phyloP scores from a whole-genome alignment of 2,113 vertebrate genomes.

The Bungarus multicinctus region DNA sequence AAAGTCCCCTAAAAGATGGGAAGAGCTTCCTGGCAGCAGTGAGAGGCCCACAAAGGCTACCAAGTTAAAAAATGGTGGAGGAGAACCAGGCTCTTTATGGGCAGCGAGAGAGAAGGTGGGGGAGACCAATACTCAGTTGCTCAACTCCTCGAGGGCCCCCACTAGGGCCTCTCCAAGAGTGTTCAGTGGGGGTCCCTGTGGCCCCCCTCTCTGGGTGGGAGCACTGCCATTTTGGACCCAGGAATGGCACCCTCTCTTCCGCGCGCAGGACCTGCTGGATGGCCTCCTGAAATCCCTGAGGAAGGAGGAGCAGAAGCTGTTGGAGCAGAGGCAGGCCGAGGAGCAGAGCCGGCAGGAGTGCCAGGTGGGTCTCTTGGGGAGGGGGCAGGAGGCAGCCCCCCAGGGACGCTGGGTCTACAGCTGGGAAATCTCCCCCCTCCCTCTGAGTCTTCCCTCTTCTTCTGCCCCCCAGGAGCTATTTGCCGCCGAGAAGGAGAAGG shows the following conservation, averaged over 20 bases:
- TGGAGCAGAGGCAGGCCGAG: background rate
- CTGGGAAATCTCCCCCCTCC: background rate
- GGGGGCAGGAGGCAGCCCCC: background rate
- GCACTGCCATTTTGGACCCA: too few relatives aligned
- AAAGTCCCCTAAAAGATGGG: too few relatives aligned
- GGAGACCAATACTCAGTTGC: background rate
- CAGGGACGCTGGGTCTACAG: too few relatives aligned
- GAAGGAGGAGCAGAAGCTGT: background rate
- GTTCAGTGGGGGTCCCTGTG: too few relatives aligned
- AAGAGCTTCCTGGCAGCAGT: too few relatives aligned
- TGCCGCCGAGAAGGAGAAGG: background rate
- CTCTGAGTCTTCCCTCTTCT: background rate
- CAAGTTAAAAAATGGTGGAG: too few relatives aligned
- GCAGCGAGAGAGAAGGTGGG: too few relatives aligned
- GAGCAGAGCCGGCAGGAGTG: background rate
- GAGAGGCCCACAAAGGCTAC: too few relatives aligned
- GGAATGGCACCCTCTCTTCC: background rate
- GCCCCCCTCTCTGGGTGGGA: too few relatives aligned
- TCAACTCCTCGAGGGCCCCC: background rate
- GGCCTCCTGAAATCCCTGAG: background rate
- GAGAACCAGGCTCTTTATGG: too few relatives aligned
- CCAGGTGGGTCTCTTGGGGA: background rate
- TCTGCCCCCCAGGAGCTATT: background rate
- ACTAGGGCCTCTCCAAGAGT: background rate
- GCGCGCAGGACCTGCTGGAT: fast-evolving